Conservation (phyloP, 2,113 vertebrate species). For the Meleagris gallopavo region DNA sequence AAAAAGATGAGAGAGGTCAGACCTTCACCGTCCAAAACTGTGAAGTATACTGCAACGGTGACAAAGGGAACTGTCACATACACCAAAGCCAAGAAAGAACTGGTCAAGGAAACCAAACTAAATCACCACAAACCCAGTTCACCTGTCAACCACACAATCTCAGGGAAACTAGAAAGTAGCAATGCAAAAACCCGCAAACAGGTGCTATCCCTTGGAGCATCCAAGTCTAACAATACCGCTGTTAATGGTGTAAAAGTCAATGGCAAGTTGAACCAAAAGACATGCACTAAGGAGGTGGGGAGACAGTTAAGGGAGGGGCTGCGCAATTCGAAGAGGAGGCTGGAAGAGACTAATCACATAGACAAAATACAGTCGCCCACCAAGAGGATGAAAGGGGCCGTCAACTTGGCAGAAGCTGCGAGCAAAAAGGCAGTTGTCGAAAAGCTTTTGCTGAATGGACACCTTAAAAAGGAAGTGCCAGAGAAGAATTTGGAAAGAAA, state of each 20-base stretch:
- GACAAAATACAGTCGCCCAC: conserved; percentile 82
- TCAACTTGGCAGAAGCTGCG: conserved; percentile 82
- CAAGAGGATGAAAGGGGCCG: conserved; percentile 81
- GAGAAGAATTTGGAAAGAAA: conserved; percentile 83
- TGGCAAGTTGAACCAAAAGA: conserved; percentile 92
- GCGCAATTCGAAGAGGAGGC: conserved; percentile 94
- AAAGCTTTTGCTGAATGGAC: conserved; percentile 85
- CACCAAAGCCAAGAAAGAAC: conserved; percentile 99
- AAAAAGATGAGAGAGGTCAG: conserved; percentile 97
- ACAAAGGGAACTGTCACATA: conserved; percentile 99
- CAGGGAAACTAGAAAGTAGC: conserved; percentile 99
- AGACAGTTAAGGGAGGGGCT: conserved; percentile 92
- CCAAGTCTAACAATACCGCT: conserved; percentile 81
- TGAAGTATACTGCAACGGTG: conserved; percentile 99
- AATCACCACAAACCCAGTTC: conserved; percentile 93
- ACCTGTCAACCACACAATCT: conserved; percentile 92
- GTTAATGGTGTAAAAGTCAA: conserved; percentile 87
- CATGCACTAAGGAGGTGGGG: conserved; percentile 87
- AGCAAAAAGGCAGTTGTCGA: conserved; percentile 83
- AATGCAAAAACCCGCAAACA: conserved; percentile 99
- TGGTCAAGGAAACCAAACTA: conserved; percentile 99
- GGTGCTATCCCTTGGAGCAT: conserved; percentile 94
- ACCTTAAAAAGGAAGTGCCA: conserved; percentile 82
- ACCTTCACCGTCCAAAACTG: conserved; percentile 99
- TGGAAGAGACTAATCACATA: conserved; percentile 85